Evolutionary conservation across 2,888 invertebrate genomes (phyloP), one percentile per base, ranked within the genome.

Genomic region (Eupithecia centaureata): DNA sequence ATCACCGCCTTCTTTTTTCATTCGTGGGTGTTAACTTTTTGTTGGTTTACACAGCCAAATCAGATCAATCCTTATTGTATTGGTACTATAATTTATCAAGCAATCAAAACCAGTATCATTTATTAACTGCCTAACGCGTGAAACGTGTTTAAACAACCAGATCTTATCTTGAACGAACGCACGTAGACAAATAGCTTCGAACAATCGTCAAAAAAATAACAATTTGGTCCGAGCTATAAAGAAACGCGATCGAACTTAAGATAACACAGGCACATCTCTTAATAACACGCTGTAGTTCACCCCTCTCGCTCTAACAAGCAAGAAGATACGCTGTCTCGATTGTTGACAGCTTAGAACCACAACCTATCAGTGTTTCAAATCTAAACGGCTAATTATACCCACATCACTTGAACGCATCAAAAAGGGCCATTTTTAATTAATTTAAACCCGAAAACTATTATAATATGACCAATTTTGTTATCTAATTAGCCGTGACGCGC

Each of bases 311-410:
- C 84, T 76, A 75, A 80, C 84, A 25, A 56, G 32, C 52, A 30
- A 52, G 58, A 65, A 67, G 57, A 74, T 82, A 80, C 72, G 58
- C 79, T 76, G 59, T 86, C 84, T 77, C 81, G 70, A 88, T 81
- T 82, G 86, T 86, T 90, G 91, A 90, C 91, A 90, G 89, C 83
- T 89, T 83, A 84, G 84, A 86, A 86, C 87, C 84, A 81, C 85
- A 80, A 76, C 81, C 79, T 92, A 92, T 92, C 92, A 85, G 83
- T 83, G 79, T 87, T 88, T 82, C 82, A 85, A 87, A 93, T 92
- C 92, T 89, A 88, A 85, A 88, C 86, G 87, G 86, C 90, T 93
- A 92, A 92, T 92, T 92, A 92, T 91, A 92, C 92, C 92, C 92
- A 91, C 91, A 93, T 93, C 92, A 91, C 85, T 86, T 81, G 83